phyloP scores from a whole-genome alignment of 2,797 vertebrate species.

The Lerista edwardsae region DNA sequence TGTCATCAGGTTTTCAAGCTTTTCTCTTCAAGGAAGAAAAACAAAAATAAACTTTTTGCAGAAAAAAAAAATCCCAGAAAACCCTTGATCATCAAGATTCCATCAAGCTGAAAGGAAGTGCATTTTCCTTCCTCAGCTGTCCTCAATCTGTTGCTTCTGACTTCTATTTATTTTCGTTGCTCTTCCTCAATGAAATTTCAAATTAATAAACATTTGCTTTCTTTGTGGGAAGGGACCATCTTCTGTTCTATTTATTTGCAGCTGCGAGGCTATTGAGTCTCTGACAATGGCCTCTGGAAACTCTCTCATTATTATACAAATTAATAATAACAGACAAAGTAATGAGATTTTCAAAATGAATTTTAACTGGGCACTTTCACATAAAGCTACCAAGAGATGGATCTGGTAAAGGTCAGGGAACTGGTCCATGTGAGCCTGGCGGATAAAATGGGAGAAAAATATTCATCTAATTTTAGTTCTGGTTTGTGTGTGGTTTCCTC shows the following conservation, averaged over 20 bases:
- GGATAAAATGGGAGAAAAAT: background rate
- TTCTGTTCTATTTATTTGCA: background rate
- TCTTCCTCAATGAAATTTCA: background rate
- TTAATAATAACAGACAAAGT: constrained; percentile 21
- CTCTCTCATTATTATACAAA: constrained; percentile 23
- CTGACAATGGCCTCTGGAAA: constrained; percentile 14
- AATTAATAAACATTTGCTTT: constrained; percentile 25
- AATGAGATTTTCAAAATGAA: constrained; percentile 29
- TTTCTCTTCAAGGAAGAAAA: background rate
- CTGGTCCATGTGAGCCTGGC: background rate
- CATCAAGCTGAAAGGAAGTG: background rate
- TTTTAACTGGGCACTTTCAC: background rate
- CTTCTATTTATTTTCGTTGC: background rate
- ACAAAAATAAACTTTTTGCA: background rate
- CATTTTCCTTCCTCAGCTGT: background rate
- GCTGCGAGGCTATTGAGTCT: constrained; percentile 12
- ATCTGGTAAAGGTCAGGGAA: background rate
- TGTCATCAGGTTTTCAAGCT: background rate
- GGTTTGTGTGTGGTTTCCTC: background rate
- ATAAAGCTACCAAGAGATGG: constrained; percentile 4
- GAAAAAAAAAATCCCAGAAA: background rate
- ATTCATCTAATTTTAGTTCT: background rate
- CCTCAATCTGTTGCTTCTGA: background rate
- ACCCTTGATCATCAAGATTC: background rate
- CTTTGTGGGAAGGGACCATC: constrained; percentile 1